Base-by-base conservation (phyloP, 2,797 vertebrate species). In the Schizopygopsis pylzovi region DNA sequence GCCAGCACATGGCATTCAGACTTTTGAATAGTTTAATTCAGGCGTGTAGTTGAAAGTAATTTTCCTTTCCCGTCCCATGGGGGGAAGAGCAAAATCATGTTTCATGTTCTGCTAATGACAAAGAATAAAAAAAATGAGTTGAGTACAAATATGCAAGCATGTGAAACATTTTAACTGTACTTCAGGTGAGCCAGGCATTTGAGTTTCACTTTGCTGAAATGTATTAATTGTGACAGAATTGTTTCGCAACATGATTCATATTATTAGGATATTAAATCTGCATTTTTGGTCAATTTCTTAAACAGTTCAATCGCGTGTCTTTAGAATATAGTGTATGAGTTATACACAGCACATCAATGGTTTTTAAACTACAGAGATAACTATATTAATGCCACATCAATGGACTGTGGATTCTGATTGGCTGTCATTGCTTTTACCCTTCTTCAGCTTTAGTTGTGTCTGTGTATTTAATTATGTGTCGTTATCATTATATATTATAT, bases 51-150 rank as follows among this genome's bases (percentile, higher is more conserved):
- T 76, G 71, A 75, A 67, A 67, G 33, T 4, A 12, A 22, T 68
- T 67, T 54, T 49, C 59, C 18, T 75, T 63, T 83, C 22, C 10
- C 16, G 9, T 54, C 45, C 82, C 59, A 54, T 52, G 12, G 28
- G 43, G 41, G 43, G 12, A 3, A 18, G 16, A 25, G 18, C 56
- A 45, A 73, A 47, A 33, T 10, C 0, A 7, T 5, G 37, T 33
- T 61, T 54, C n/a, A 56, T 72, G 10, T 15, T 83, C 13, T 43
- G 20, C 20, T 41, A 84, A 84, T 84, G 45, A 52, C 25, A 47
- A 4, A 20, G 28, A 65, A 18, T 43, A 43, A 10, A 25, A 6
- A 6, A 6, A 52, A 18, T 16, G 5, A 52, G 25, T 13, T 65
- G 20, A n/a, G 82, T 9, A 25, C 9, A 49, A 67, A 65, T 67